Conservation (phyloP, 2,888 invertebrate genomes). For the Ormyrus pomaceus region DNA sequence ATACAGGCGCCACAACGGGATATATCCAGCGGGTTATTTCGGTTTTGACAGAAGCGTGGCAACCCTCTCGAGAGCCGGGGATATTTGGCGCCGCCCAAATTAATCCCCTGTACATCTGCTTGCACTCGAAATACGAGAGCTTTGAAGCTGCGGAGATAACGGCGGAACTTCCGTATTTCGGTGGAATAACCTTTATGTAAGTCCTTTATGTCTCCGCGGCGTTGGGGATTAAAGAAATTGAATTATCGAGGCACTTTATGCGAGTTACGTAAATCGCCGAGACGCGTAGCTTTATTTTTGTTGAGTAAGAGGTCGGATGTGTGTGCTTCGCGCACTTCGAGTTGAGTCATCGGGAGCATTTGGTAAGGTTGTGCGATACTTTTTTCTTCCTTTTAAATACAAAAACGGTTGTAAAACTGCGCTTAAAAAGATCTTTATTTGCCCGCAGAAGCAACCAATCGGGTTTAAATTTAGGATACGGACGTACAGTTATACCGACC, state of each 20-base stretch:
- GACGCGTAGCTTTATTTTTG: conserved; percentile 20
- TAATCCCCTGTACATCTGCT: not conserved
- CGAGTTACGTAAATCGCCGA: conserved; percentile 24
- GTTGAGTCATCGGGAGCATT: too few species aligned
- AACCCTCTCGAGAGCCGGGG: not conserved
- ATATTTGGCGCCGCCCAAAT: conserved; percentile 11
- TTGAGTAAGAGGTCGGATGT: conserved; percentile 35
- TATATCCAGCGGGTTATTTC: conserved; percentile 8
- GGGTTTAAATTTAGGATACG: too few species aligned
- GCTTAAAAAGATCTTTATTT: too few species aligned
- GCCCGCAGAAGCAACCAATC: too few species aligned
- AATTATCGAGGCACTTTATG: conserved; percentile 30
- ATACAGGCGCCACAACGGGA: not conserved
- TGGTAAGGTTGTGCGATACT: too few species aligned
- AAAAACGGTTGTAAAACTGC: too few species aligned
- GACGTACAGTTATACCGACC: too few species aligned
- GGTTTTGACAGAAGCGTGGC: conserved; percentile 17
- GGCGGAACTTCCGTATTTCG: conserved; percentile 16
- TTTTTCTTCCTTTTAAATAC: too few species aligned
- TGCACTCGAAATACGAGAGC: too few species aligned
- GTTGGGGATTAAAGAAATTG: conserved; percentile 33
- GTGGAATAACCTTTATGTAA: conserved; percentile 37
- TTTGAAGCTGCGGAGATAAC: not conserved
- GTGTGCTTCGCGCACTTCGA: not conserved
- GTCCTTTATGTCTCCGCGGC: not conserved